Evolutionary conservation across 2,797 vertebrate species (phyloP).

Genomic region (Rhinogobio ventralis): DNA sequence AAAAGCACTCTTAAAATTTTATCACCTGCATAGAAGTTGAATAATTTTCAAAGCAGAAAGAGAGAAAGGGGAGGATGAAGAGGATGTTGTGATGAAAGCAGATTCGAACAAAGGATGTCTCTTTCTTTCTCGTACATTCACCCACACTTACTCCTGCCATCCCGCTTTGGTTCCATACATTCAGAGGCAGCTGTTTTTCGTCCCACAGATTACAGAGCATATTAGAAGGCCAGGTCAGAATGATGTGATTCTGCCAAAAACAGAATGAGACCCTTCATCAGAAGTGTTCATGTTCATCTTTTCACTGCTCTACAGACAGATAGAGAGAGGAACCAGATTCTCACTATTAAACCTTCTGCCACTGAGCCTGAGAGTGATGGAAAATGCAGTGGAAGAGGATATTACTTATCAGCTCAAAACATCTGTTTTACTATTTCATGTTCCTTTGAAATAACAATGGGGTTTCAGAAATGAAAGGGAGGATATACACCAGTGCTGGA

Average conservation of each 20-base stretch:
- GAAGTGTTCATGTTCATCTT: conserved; percentile 20
- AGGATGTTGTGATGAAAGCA: not conserved
- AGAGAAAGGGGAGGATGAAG: not conserved
- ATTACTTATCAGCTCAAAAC: no score
- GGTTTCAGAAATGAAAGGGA: not conserved
- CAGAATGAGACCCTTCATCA: conserved; percentile 44
- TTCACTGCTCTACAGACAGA: not conserved
- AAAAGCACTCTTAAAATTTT: conserved; percentile 73
- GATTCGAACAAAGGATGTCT: not conserved
- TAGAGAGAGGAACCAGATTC: not conserved
- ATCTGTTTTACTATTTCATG: not conserved
- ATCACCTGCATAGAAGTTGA: conserved; percentile 72
- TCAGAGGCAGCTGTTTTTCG: conserved; percentile 19
- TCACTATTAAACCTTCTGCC: not conserved
- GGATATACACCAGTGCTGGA: not conserved
- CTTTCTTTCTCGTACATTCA: conserved; percentile 12
- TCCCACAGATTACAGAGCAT: conserved; percentile 34
- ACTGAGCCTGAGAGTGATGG: not conserved
- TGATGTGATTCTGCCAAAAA: conserved; percentile 9
- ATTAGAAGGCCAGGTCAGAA: conserved; percentile 36
- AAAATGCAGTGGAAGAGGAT: not conserved
- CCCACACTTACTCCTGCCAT: conserved; percentile 1
- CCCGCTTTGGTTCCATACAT: not conserved
- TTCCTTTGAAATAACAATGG: not conserved
- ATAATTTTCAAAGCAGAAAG: conserved; percentile 55